phyloP scores from a whole-genome alignment of 64 coral and sea anemone species.

The Stichodactyla mertensii region DNA sequence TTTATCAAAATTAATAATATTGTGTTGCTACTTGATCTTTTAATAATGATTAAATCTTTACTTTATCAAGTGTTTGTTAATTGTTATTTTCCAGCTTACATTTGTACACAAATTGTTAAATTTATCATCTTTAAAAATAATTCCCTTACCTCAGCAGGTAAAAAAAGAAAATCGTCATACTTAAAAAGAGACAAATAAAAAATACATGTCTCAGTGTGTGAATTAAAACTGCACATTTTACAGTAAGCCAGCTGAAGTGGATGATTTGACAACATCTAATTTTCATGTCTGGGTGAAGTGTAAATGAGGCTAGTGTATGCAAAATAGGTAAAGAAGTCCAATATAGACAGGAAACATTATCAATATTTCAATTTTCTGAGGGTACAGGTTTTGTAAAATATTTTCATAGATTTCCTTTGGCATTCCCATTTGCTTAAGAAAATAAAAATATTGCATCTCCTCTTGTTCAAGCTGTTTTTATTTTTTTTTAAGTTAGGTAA shows the following conservation, averaged over 20 bases:
- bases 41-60: too few relatives aligned
- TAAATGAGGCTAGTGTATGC: not conserved
- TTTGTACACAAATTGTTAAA: too few relatives aligned
- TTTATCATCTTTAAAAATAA: too few relatives aligned
- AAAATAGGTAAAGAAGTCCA: not conserved
- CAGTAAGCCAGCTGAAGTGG: not conserved
- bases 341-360: not conserved
- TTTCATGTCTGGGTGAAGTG: not conserved
- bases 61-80: too few relatives aligned
- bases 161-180: not conserved
- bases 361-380: not conserved
- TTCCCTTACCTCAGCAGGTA: not conserved
- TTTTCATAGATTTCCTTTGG: not conserved
- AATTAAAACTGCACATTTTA: not conserved
- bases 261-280: not conserved
- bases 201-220: not conserved
- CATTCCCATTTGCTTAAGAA: not conserved
- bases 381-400: not conserved
- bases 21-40: too few relatives aligned
- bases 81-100: too few relatives aligned
- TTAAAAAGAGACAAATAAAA: not conserved
- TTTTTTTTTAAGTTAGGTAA: not conserved
- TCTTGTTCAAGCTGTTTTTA: not conserved
- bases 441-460: not conserved
- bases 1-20: too few relatives aligned